Base-by-base conservation (phyloP, 1,140 invertebrate genomes). In the Euura lappo region DNA sequence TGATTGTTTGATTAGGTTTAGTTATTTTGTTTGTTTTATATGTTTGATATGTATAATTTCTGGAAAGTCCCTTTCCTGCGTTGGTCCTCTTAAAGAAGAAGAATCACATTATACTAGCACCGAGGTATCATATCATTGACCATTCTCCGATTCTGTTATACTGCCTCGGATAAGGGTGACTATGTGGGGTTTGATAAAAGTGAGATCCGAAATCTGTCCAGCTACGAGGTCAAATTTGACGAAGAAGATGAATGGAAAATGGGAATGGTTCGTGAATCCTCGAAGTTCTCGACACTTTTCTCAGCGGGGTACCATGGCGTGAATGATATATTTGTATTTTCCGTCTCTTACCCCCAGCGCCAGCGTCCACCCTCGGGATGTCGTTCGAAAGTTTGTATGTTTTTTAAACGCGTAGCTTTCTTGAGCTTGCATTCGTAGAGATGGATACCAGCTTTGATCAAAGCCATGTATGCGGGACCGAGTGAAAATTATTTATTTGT, bases 241-340 rank as follows among this genome's bases (percentile, higher is more conserved):
- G 51, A n/a, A 60, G 28, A 60, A 60, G 51, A 60, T 60, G 51
- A 60, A 60, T 60, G 51, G 51, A n/a, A 60, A 60, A 60, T 60
- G 51, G 13, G 51, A 60, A 60, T 60, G 51, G 8, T 60, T 60
- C 13, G 51, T 60, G 13, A n/a, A 60, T 5, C 13, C 13, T 60
- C 13, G 28, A 60, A n/a, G 51, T 60, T 60, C 51, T 60, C 51
- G 10, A 60, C 8, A n/a, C 13, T n/a, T 60, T 8, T 60, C 51
- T n/a, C 51, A 60, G 6, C 51, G 4, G 51, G 51, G 51, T 60
- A 11, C 51, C 51, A 28, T 28, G 51, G 51, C 51, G 51, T 60
- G 51, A 60, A 60, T 60, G 51, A 60, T 60, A 60, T 60, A 60
- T 60, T 60, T 60, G 10, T 60, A 60, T 60, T 60, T 60, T 60